A percentile compares a stretch with the other conserved stretches of the same genome.
Evolutionary conservation across 2,888 invertebrate species (phyloP).

Genomic region (Scotopteryx bipunctaria): DNA sequence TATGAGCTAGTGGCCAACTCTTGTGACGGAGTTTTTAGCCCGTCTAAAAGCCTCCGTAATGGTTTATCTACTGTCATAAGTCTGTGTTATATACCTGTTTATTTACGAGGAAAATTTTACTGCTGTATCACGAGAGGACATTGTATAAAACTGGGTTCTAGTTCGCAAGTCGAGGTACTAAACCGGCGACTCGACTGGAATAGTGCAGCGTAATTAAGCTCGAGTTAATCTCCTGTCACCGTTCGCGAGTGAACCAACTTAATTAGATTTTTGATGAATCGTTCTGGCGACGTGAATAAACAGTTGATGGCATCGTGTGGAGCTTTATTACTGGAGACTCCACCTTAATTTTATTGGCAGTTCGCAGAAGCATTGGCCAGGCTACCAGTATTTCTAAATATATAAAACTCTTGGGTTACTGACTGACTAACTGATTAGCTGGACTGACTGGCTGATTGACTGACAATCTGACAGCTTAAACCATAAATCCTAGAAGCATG

Average conservation of each 20-base stretch:
- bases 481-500: too few relatives aligned
- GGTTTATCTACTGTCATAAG: too few relatives aligned
- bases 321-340: conserved; percentile 24
- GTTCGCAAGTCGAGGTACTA: conserved; percentile 36
- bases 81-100: too few relatives aligned
- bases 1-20: too few relatives aligned
- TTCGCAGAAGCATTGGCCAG: conserved; percentile 25
- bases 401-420: too few relatives aligned
- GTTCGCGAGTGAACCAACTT: conserved; percentile 57
- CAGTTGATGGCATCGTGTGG: conserved; percentile 27
- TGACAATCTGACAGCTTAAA: too few relatives aligned
- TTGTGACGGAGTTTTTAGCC: too few relatives aligned
- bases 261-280: conserved; percentile 73
- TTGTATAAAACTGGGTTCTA: background rate
- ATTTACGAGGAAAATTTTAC: too few relatives aligned
- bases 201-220: conserved; percentile 69
- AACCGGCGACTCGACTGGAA: conserved; percentile 48
- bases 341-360: conserved; percentile 24
- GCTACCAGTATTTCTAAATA: conserved; percentile 25
- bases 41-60: too few relatives aligned
- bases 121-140: background rate
- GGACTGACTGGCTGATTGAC: too few relatives aligned
- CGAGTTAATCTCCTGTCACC: conserved; percentile 75
- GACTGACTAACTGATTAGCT: too few relatives aligned
- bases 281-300: conserved; percentile 42